Evolutionary conservation across 1,140 invertebrate genomes (phyloP), one percentile per base, ranked within the genome.

Genomic region (Nymphalis io): DNA sequence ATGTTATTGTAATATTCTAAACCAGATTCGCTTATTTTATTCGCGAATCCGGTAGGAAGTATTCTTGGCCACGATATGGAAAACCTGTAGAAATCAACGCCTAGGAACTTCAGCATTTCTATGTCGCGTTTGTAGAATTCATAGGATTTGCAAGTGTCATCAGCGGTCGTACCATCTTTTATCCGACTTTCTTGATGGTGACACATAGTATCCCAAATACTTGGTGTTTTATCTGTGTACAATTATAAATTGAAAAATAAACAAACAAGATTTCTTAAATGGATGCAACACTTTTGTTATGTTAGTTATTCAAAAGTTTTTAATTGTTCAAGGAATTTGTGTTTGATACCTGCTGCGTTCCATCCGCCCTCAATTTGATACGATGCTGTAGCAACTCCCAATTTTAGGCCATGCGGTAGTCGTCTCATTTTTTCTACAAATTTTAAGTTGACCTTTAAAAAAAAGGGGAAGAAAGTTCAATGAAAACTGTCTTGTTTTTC

Each of bases 81-180:
- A 76, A 95, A 94, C 57, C 94, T 87, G 74, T 94, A 94, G 63
- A 89, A 88, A 39, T 92, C 78, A 1, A 89, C 92, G 6, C 92
- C 92, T n/a, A 93, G 78, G 39, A 91, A 80, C 71, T 91, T 92
- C 3, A 93, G 55, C 70, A 93, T 81, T 61, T 83, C 64, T 11
- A 94, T 84, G 74, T 94, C 93, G 63, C 93, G 88, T 76, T 91
- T 80, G 73, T 92, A 93, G 60, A 90, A 87, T 53, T 93, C 75
- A 73, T 93, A 95, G 20, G 94, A 95, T 80, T 95, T 93, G 78
- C 93, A 93, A 0, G 95, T 93, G 16, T 94, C 82, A 75, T 95
- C 93, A 0, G 93, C 94, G 23, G 65, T 82, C n/a, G 81, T 76
- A 16, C 81, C 76, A 64, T 93, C 92, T 3, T 68, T 73, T 8